Evolutionary conservation across 1,140 invertebrate species (phyloP).

Genomic region (Coenobita brevimanus): DNA sequence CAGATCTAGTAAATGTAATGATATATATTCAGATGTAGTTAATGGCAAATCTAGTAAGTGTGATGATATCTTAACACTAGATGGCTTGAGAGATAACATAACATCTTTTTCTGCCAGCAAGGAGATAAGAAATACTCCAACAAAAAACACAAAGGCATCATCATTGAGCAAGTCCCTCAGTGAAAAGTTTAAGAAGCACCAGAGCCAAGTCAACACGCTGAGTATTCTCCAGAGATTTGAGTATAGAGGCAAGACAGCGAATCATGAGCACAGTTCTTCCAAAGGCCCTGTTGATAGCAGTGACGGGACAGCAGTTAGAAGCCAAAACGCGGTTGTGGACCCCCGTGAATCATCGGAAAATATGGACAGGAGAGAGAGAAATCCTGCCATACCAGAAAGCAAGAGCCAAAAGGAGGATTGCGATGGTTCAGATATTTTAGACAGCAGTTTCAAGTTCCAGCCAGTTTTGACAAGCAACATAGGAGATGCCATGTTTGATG

Average conservation of each 20-base stretch:
- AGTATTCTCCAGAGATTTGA: slow-evolving; percentile 32
- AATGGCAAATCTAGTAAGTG: no score
- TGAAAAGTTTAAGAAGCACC: slow-evolving; percentile 27
- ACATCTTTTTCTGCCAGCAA: no score
- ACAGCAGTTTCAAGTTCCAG: slow-evolving; percentile 33
- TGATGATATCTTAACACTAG: no score
- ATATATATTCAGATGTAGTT: no score
- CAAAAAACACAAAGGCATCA: background rate
- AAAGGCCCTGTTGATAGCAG: background rate
- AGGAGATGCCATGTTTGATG: background rate
- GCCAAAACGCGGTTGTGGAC: no score
- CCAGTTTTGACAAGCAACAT: slow-evolving; percentile 18
- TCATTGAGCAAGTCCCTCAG: slow-evolving; percentile 30
- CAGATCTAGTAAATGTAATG: no score
- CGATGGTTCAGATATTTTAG: background rate
- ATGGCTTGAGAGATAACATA: no score
- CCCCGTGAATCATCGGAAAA: background rate
- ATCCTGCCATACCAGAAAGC: background rate
- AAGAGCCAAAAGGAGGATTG: background rate
- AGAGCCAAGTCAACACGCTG: background rate
- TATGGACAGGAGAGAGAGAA: background rate
- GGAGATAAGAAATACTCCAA: no score
- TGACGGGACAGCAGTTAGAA: background rate
- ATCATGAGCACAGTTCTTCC: background rate
- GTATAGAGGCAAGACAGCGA: slow-evolving; percentile 4